A percentile compares a stretch with the other conserved stretches of the same genome.
These are phyloP conservation scores for Steatocranus sp. DNA, from an alignment of 2,797 vertebrate genomes.

Conservation along the genomic window DNA sequence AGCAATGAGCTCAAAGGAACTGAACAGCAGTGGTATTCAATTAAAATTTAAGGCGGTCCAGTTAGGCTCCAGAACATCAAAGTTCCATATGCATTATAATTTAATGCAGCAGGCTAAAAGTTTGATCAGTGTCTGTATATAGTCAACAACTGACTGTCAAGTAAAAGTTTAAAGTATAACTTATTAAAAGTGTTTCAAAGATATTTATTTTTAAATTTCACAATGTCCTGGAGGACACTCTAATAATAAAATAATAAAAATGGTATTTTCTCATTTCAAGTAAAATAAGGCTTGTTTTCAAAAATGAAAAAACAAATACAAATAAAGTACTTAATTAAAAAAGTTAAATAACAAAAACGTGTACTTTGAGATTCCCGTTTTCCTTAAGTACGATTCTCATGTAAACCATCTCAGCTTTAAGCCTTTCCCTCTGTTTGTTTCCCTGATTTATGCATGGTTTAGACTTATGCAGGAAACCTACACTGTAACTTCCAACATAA, in stretches of 20 bases:
- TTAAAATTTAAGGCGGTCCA: not conserved
- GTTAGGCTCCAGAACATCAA: not conserved
- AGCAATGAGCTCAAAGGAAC: not conserved
- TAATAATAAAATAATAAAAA: not conserved
- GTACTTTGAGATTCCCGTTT: not conserved
- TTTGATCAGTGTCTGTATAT: not conserved
- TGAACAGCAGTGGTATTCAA: not conserved
- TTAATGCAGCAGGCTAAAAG: not conserved
- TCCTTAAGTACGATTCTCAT: not conserved
- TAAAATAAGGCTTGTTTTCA: fast-evolving
- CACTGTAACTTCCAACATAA: not conserved
- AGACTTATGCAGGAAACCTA: not conserved
- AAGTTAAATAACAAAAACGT: not conserved
- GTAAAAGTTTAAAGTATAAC: not conserved
- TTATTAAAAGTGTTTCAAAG: not conserved
- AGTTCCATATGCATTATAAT: not conserved
- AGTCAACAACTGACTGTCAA: not conserved
- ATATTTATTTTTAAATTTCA: not conserved
- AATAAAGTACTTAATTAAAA: not conserved
- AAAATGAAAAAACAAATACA: not conserved
- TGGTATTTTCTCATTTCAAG: too few relatives aligned
- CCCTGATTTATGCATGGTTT: not conserved
- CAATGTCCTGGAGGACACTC: not conserved
- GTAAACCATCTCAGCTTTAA: not conserved
- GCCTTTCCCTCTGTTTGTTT: not conserved